Base-by-base conservation (phyloP, 2,797 vertebrate genomes). In the Brachyalestes nurse region DNA sequence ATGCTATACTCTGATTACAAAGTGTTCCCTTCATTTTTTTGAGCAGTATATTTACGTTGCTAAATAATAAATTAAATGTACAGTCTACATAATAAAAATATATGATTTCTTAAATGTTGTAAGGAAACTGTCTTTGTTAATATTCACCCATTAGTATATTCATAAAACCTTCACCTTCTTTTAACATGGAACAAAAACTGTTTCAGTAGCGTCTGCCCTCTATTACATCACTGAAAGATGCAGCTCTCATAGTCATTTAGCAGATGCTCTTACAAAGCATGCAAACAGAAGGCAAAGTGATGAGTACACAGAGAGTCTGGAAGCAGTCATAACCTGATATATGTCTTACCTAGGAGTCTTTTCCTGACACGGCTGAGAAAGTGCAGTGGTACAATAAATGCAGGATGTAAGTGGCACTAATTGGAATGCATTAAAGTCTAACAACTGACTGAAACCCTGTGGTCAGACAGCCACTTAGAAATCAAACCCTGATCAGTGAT, bases 261-360 rank as follows among this genome's bases (percentile, higher is more conserved):
- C 16, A n/a, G 40, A 51, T 23, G n/a, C 5, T 75, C 23, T 62
- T 51, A 61, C 6, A 58, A 19, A 47, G 45, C 42, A 40, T 23
- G 21, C 38, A 60, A 74, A 74, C 38, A 60, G 55, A 42, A 74
- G 55, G 19, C 21, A 60, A 60, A 60, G 57, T 12, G n/a, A 23
- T 23, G 16, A 28, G 61, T 34, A 19, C 61, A 16, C 61, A 14
- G 6, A 38, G 61, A 8, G 34, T 17, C 28, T 34, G 13, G 25
- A 61, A 8, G 7, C 1, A 23, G 9, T 58, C n/a, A 55, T 6
- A 12, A 25, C 21, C 57, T 23, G 47, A 25, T 19, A 38, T 3
- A 34, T 34, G 4, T 34, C 28, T 28, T 28, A 28, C 28, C 28
- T 2, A 45, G 4, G 38, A 45, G n/a, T 45, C 13, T 60, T 60